A percentile compares a stretch with the other conserved stretches of the same genome.
Evolutionary conservation across 2,113 vertebrate species (phyloP).

Genomic region (Crotalus tigris): DNA sequence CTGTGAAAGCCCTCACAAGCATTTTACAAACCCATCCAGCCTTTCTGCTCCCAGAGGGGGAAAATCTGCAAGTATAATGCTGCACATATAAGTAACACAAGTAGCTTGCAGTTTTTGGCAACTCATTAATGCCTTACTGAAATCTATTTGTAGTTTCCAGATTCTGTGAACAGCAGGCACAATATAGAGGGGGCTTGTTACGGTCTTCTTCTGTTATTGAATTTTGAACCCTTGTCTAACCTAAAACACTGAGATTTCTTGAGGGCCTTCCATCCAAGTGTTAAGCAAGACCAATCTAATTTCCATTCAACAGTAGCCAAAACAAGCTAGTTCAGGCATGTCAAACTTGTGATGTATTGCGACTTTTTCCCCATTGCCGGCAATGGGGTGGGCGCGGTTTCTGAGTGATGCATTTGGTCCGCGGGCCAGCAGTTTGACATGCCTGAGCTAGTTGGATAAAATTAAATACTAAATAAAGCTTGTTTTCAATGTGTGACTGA

Average conservation of each 20-base stretch:
- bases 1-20: not conserved
- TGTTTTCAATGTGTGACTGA: not conserved
- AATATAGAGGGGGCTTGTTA: not conserved
- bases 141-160: not conserved
- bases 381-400: too few relatives aligned
- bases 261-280: not conserved
- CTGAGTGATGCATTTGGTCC: too few relatives aligned
- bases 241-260: not conserved
- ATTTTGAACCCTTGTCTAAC: not conserved
- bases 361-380: too few relatives aligned
- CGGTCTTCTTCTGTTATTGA: not conserved
- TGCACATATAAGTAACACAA: not conserved
- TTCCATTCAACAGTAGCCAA: not conserved
- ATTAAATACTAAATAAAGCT: not conserved
- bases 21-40: not conserved
- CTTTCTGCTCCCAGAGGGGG: not conserved
- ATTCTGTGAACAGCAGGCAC: not conserved
- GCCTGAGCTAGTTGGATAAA: not conserved
- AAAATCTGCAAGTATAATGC: not conserved
- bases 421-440: too few relatives aligned
- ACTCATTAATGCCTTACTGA: not conserved
- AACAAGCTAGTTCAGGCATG: not conserved
- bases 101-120: not conserved
- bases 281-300: not conserved
- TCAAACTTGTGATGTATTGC: too few relatives aligned